Conservation (phyloP, 2,113 vertebrate genomes). For the Psilopogon haemacephalus region DNA sequence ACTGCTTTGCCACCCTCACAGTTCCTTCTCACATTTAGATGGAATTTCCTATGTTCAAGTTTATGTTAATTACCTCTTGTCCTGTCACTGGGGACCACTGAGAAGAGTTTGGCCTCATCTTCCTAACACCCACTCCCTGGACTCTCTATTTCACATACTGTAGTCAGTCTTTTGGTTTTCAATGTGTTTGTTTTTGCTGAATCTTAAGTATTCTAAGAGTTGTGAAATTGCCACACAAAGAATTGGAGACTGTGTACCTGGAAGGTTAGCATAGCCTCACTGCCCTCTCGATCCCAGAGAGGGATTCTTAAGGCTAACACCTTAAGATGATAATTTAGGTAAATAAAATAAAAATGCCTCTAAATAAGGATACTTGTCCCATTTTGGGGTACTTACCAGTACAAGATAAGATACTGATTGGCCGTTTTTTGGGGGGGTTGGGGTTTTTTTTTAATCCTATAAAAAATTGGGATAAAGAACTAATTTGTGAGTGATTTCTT, state of each 20-base stretch:
- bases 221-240: neutral
- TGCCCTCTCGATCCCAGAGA: neutral
- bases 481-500: neutral
- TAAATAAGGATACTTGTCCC: neutral
- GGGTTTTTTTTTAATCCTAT: neutral
- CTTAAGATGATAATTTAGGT: neutral
- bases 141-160: neutral
- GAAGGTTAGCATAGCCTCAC: neutral
- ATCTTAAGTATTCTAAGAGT: neutral
- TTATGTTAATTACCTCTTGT: no score
- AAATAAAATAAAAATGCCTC: neutral
- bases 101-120: no score
- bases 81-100: no score
- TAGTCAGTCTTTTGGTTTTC: neutral
- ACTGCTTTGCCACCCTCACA: no score
- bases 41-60: no score
- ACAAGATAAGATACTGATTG: accelerated
- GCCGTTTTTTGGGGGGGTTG: neutral
- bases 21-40: no score
- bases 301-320: neutral
- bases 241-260: neutral
- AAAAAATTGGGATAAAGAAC: neutral
- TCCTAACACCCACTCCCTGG: no score
- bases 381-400: neutral
- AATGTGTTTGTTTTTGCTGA: neutral